A percentile compares a stretch with the other conserved stretches of the same genome.
These are phyloP conservation scores for Syngnathus floridae DNA, from an alignment of 2,113 vertebrate species.

Conservation along the genomic window DNA sequence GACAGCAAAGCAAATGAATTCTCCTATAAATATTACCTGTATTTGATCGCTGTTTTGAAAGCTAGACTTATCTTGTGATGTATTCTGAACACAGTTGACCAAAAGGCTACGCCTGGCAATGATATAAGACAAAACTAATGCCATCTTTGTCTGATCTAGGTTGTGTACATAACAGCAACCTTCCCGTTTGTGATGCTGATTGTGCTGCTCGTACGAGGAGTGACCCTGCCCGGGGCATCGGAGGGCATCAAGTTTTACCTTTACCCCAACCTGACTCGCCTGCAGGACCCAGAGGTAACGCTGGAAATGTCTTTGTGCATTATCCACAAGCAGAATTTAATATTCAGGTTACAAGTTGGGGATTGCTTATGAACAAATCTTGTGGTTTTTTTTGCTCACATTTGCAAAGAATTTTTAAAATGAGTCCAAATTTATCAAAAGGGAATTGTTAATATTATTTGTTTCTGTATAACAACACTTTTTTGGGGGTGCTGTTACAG, in stretches of 20 bases:
- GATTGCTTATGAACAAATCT: too few species aligned
- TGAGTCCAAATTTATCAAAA: too few species aligned
- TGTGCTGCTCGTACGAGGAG: constrained; percentile 86
- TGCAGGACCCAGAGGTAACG: constrained; percentile 88
- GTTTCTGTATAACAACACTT: too few species aligned
- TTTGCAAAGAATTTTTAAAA: too few species aligned
- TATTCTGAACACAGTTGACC: neutral
- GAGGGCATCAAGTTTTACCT: constrained; percentile 98
- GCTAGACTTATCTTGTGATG: constrained; percentile 4
- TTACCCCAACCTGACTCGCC: constrained; percentile 86
- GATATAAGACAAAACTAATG: neutral
- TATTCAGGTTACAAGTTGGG: too few species aligned
- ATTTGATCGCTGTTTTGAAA: too few species aligned
- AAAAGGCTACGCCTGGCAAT: neutral
- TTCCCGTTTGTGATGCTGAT: constrained; percentile 98
- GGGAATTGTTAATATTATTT: too few species aligned
- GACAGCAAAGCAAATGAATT: too few species aligned
- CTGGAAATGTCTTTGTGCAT: neutral
- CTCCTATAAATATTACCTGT: neutral
- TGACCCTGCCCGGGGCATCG: constrained; percentile 92
- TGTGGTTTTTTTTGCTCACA: too few species aligned
- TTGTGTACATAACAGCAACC: constrained; percentile 93
- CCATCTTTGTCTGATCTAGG: constrained; percentile 45
- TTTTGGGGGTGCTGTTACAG: too few species aligned
- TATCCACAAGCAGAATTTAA: neutral